Base-by-base conservation (phyloP, 2,888 invertebrate genomes). In the Acronicta psi region DNA sequence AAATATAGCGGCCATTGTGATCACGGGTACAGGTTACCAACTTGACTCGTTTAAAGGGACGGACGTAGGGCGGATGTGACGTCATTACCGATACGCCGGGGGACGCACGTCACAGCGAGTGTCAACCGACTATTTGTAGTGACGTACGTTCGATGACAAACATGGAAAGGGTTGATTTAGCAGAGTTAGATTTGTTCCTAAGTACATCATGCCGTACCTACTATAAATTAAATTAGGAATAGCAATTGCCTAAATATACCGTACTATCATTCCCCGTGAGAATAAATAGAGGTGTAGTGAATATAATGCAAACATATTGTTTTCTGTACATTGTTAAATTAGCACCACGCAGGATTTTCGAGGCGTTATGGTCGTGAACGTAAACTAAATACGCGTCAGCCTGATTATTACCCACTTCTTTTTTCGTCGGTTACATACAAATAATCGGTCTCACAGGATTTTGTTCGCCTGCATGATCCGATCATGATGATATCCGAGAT, bases 51-150 rank as follows among this genome's bases (percentile, higher is more conserved):
- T 62, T 50, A 57, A 42, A 46, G 16, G 46, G 46, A 41, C 46
- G 53, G 62, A 46, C 49, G 59, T 25, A 43, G 46, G 45, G 50
- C 71, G 87, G 85, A 87, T 80, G 79, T 88, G 86, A 87, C 84
- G 87, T 85, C 87, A 88, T 83, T 75, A 78, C 68, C 78, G 73
- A 79, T 82, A 78, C 55, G 62, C 54, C 60, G 40, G 66, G 67
- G 74, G 72, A 65, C 69, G 54, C 65, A 66, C 74, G 77, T 82
- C 81, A 79, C 60, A 59, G 38, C 43, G 52, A 43, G 29, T 45
- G 29, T 51, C 51, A 23, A 38, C 16, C 42, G 18, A 25, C 66
- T 59, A 53, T 62, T 45, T 68, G 70, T 57, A 47, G 54, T 71
- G 66, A 71, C 68, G 73, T 73, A 62, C 60, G 54, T 75, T 69